A percentile compares a stretch with the other conserved stretches of the same genome.
Conservation (phyloP, 2,113 vertebrate genomes). For the Barbus barbus region DNA sequence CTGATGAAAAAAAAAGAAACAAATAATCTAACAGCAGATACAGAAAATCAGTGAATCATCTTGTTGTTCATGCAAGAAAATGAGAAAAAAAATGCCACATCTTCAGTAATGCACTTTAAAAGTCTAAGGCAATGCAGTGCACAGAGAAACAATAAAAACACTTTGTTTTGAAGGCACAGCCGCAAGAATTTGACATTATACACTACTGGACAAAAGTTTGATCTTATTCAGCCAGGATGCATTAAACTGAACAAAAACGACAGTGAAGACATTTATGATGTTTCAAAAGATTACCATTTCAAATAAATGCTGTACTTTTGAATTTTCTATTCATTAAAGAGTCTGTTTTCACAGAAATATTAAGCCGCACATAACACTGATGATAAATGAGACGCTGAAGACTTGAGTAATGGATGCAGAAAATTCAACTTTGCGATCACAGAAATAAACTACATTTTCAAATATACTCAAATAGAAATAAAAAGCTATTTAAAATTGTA, state of each 20-base stretch:
- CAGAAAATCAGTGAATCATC: background rate
- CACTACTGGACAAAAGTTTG: background rate
- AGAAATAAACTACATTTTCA: background rate
- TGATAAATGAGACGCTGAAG: background rate
- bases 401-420: background rate
- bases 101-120: background rate
- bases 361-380: no score
- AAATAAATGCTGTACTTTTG: no score
- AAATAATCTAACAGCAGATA: background rate
- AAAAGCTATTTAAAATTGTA: no score
- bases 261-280: no score
- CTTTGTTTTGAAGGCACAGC: background rate
- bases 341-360: no score
- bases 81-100: background rate
- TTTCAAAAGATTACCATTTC: no score
- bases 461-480: no score
- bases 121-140: background rate
- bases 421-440: background rate
- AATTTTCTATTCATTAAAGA: no score
- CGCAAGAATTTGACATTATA: background rate
- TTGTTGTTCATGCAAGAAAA: background rate
- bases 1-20: background rate
- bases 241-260: no score
- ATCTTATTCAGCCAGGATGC: no score
- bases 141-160: no score